phyloP scores from a whole-genome alignment of 1,140 invertebrate species.

The Polyergus mexicanus region DNA sequence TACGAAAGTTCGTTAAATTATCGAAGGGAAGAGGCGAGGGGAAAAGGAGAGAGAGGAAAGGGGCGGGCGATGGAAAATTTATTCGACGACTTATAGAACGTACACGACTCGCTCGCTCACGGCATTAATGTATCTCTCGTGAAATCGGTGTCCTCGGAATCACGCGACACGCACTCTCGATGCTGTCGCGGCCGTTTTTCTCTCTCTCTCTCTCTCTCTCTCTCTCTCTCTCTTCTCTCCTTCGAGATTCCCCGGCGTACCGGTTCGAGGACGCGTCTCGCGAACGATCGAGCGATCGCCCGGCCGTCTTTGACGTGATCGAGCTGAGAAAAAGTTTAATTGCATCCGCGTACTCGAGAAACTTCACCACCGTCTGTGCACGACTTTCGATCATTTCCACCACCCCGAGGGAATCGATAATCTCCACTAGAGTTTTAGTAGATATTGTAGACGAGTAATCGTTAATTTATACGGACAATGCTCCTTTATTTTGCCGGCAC shows the following conservation, averaged over 20 bases:
- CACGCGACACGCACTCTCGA: constrained; percentile 81
- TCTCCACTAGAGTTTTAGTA: constrained; percentile 35
- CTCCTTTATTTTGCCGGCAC: constrained; percentile 26
- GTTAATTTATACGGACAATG: constrained; percentile 18
- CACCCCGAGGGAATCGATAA: constrained; percentile 34
- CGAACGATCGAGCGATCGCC: constrained; percentile 11
- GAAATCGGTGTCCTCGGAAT: constrained; percentile 83
- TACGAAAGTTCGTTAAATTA: constrained; percentile 66
- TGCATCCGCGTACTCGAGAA: constrained; percentile 30
- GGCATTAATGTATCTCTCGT: constrained; percentile 84
- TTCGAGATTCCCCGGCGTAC: constrained; percentile 42
- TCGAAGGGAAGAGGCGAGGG: constrained; percentile 40
- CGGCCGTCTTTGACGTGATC: constrained; percentile 63
- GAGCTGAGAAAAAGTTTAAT: constrained; percentile 63
- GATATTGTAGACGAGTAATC: not conserved
- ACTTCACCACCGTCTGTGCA: constrained; percentile 1
- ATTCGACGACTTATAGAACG: constrained; percentile 71
- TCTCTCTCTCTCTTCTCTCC: not conserved
- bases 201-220: not conserved
- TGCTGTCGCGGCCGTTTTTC: constrained; percentile 63
- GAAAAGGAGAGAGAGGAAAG: constrained; percentile 5
- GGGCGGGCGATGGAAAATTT: constrained; percentile 70
- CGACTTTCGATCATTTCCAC: constrained; percentile 46
- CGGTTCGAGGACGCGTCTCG: constrained; percentile 61
- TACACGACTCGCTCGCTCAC: constrained; percentile 65